These are phyloP conservation scores for Drosophila jambulina DNA, from an alignment of 1,140 invertebrate genomes.

Conservation along the genomic window DNA sequence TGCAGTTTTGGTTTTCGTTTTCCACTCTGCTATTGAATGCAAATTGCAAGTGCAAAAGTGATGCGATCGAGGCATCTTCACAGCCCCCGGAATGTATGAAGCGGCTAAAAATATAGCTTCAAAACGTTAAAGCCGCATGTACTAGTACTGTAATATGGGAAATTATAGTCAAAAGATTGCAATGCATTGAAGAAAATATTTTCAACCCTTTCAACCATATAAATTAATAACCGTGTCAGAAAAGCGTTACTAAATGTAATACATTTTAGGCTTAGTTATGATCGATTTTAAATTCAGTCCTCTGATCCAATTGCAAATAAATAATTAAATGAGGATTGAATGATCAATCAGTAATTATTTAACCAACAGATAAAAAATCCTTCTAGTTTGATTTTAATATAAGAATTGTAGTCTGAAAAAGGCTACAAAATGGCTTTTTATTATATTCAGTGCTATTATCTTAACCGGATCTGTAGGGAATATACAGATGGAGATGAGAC, in stretches of 20 bases:
- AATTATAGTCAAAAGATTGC: background rate
- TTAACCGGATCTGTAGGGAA: background rate
- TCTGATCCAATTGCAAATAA: no score
- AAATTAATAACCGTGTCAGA: no score
- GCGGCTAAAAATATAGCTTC: slow-evolving; percentile 26
- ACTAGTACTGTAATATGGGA: background rate
- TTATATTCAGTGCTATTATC: slow-evolving; percentile 1
- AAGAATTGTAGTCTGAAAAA: background rate
- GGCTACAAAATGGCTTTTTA: background rate
- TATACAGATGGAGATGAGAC: background rate
- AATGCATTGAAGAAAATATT: no score
- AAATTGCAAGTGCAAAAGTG: slow-evolving; percentile 68
- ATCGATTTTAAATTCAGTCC: background rate
- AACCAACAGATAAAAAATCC: no score
- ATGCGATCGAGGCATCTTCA: slow-evolving; percentile 51
- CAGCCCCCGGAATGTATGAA: slow-evolving; percentile 1
- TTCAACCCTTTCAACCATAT: no score
- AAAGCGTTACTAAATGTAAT: background rate
- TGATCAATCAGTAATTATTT: background rate
- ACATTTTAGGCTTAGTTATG: background rate
- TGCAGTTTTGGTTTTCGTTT: slow-evolving; percentile 53
- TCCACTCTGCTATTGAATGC: slow-evolving; percentile 61
- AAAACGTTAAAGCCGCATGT: slow-evolving; percentile 4
- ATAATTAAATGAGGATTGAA: background rate
- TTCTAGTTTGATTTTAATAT: background rate